Evolutionary conservation across 2,888 invertebrate genomes (phyloP).

Genomic region (Luperina testacea): DNA sequence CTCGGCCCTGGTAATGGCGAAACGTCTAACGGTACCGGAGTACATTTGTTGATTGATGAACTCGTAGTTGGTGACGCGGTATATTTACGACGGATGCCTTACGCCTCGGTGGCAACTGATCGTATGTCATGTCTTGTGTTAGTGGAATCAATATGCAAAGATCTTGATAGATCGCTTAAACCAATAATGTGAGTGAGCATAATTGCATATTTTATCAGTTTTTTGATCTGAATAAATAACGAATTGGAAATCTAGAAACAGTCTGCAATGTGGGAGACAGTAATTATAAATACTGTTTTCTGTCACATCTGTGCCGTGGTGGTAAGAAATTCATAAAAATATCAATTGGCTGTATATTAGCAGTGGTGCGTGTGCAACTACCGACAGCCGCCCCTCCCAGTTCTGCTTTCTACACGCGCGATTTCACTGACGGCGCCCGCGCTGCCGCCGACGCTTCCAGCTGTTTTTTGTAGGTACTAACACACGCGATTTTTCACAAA

Average conservation of each 20-base stretch:
- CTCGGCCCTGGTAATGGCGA: slow-evolving; percentile 68
- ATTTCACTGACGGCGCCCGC: slow-evolving; percentile 85
- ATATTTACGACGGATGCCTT: slow-evolving; percentile 56
- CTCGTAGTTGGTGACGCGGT: slow-evolving; percentile 64
- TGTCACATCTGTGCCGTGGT: slow-evolving; percentile 21
- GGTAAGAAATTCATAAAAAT: slow-evolving; percentile 58
- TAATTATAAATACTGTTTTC: slow-evolving; percentile 30
- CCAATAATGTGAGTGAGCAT: slow-evolving; percentile 26
- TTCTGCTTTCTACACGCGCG: slow-evolving; percentile 90
- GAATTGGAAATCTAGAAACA: slow-evolving; percentile 44
- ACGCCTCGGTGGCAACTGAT: slow-evolving; percentile 47
- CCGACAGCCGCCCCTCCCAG: slow-evolving; percentile 81
- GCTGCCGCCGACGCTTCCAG: slow-evolving; percentile 58
- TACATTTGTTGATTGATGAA: slow-evolving; percentile 69
- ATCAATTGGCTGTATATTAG: slow-evolving; percentile 72
- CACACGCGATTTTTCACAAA: slow-evolving; percentile 85
- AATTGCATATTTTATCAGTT: slow-evolving; percentile 42
- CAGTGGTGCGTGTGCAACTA: slow-evolving; percentile 77
- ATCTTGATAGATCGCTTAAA: slow-evolving; percentile 11
- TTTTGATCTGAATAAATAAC: slow-evolving; percentile 37
- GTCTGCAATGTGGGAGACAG: slow-evolving; percentile 6
- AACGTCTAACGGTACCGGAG: slow-evolving; percentile 70
- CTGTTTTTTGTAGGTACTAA: slow-evolving; percentile 77
- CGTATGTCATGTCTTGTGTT: slow-evolving; percentile 58
- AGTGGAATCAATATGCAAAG: slow-evolving; percentile 39